phyloP scores from a whole-genome alignment of 2,113 vertebrate genomes.

The Anguilla japonica region DNA sequence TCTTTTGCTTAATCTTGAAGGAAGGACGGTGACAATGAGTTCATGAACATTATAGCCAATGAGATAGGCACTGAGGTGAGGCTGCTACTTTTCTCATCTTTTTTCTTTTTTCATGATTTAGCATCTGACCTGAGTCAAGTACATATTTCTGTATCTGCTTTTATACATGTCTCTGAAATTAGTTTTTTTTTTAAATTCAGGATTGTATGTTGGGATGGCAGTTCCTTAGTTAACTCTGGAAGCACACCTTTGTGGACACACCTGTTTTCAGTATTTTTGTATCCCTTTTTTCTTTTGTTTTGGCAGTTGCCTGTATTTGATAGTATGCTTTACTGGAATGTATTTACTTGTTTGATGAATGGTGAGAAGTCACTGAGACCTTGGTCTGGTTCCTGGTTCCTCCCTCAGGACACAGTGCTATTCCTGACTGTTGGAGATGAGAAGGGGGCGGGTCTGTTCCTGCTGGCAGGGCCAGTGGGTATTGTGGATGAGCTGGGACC shows the following conservation, averaged over 20 bases:
- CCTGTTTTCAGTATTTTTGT: not conserved
- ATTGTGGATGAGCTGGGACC: slow-evolving; percentile 79
- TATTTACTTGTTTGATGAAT: not conserved
- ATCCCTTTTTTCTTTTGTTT: not conserved
- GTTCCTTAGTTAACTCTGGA: not conserved
- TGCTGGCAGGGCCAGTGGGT: slow-evolving; percentile 80
- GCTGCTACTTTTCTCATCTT: not conserved
- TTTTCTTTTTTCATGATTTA: not conserved
- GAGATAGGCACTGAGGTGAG: slow-evolving; percentile 87
- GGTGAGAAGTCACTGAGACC: not conserved
- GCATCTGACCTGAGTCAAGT: no score
- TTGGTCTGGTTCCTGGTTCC: slow-evolving; percentile 8
- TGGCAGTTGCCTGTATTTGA: not conserved
- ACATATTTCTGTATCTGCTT: no score
- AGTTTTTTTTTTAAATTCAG: no score
- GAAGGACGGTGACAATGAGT: slow-evolving; percentile 95
- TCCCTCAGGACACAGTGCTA: slow-evolving; percentile 73
- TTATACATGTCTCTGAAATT: no score
- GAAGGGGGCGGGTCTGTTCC: slow-evolving; percentile 87
- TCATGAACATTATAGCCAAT: slow-evolving; percentile 95
- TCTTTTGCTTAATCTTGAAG: slow-evolving; percentile 57
- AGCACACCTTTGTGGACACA: not conserved
- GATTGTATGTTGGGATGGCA: no score
- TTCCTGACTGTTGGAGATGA: slow-evolving; percentile 95
- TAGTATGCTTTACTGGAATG: no score